Evolutionary conservation across 2,797 vertebrate genomes (phyloP).

Genomic region (Neomorphus geoffroyi): DNA sequence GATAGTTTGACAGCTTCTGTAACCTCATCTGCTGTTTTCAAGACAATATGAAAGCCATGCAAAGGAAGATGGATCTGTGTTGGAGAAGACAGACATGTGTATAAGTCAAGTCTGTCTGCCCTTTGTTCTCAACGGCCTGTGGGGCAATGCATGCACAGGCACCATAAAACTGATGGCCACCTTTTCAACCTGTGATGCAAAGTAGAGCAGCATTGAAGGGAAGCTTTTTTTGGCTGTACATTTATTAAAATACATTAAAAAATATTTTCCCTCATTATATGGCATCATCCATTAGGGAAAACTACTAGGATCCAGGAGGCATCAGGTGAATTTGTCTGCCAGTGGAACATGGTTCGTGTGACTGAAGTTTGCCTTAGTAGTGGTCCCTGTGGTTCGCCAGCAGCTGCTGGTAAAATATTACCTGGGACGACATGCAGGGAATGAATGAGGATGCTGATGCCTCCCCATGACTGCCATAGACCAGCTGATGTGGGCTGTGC

Average conservation of each 20-base stretch:
- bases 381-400: not conserved
- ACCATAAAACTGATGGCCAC: not conserved
- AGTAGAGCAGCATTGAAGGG: not conserved
- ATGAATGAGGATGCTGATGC: not conserved
- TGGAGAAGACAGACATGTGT: not conserved
- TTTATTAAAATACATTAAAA: not conserved
- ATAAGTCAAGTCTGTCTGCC: not conserved
- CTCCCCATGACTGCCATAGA: too few species aligned
- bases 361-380: not conserved
- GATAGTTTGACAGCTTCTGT: not conserved
- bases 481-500: not conserved
- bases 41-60: not conserved
- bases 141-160: not conserved
- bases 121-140: not conserved
- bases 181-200: not conserved
- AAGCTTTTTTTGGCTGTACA: not conserved
- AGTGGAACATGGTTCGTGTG: not conserved
- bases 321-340: not conserved
- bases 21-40: not conserved
- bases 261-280: fast-evolving
- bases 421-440: not conserved
- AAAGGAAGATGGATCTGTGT: not conserved
- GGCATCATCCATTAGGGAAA: not conserved
- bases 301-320: not conserved
- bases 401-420: not conserved